Evolutionary conservation across 2,797 vertebrate species (phyloP), one percentile per base, ranked within the genome.

Genomic region (Dipus sagitta): DNA sequence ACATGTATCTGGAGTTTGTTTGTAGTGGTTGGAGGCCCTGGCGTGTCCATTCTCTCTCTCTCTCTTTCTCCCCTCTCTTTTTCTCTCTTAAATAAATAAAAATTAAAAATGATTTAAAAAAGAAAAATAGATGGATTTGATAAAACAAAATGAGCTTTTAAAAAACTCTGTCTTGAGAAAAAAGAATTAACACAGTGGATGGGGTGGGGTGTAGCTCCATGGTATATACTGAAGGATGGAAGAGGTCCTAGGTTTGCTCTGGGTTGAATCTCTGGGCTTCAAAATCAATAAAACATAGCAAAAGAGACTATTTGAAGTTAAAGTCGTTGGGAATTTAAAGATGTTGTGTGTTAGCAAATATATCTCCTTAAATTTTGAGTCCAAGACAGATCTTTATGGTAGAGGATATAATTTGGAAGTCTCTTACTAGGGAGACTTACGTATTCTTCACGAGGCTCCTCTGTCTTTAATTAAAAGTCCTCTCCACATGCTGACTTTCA

Each of bases 391-490:
- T 34, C 23, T 77, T 82, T 47, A 42, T 11, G 9, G 1, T n/a
- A 81, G 23, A 93, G n/a, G 23, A 89, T 78, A 38, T 60, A 20
- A 65, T 72, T 38, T 74, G 52, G 23, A 14, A 10, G 65, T 58
- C 54, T 58, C 1, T 11, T n/a, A 12, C 11, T 12, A 30, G 24
- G 68, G 20, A 30, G 58, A 65, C 28, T 23, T 62, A 54, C 26
- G 42, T 85, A 62, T 81, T 86, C 26, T 14, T 71, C 38, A 38
- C 38, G 38, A 38, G 38, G 17, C 32, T 75, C 18, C 62, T 81
- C 52, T 65, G 23, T 77, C 95, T 84, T 88, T 72, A 58, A 93
- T 87, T 86, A 89, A 86, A 92, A 91, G 87, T 54, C 30, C 70
- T 74, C 84, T 87, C 72, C 42, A 0, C 28, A 71, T 12, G 68